Conservation (phyloP, 2,113 vertebrate genomes). For the Alethe diademata region DNA sequence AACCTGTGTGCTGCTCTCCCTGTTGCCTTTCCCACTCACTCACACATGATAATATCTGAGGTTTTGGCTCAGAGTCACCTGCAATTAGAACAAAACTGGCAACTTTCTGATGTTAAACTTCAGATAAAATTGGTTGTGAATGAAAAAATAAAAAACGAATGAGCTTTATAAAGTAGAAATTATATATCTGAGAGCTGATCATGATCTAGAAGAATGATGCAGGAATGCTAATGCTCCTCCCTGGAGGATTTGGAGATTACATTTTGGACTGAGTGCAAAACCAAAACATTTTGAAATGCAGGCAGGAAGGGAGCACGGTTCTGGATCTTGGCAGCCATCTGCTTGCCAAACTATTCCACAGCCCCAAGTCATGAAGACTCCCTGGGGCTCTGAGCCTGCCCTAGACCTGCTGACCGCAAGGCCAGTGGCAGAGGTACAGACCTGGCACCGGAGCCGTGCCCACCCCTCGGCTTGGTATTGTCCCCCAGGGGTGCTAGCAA, state of each 20-base stretch:
- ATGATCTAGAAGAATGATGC: background rate
- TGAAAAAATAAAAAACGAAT: background rate
- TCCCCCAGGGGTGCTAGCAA: background rate
- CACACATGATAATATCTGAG: slow-evolving; percentile 23
- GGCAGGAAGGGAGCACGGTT: background rate
- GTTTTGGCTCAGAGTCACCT: slow-evolving; percentile 40
- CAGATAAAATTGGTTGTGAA: slow-evolving; percentile 47
- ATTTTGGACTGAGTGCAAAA: background rate
- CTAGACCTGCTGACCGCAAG: background rate
- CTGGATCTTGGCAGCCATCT: background rate
- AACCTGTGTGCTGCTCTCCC: background rate
- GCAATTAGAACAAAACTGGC: slow-evolving; percentile 41
- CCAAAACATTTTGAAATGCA: background rate
- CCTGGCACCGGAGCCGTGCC: background rate
- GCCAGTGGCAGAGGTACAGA: background rate
- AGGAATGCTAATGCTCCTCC: slow-evolving; percentile 6
- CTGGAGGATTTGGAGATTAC: background rate
- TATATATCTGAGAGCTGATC: background rate
- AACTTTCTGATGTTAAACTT: slow-evolving; percentile 24
- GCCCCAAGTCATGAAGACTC: background rate
- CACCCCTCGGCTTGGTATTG: accelerated
- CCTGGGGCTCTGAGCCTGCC: background rate
- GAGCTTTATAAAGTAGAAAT: slow-evolving; percentile 9
- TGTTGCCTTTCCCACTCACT: background rate
- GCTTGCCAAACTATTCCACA: background rate